phyloP scores from a whole-genome alignment of 1,140 invertebrate species.

The Drusus annulatus region DNA sequence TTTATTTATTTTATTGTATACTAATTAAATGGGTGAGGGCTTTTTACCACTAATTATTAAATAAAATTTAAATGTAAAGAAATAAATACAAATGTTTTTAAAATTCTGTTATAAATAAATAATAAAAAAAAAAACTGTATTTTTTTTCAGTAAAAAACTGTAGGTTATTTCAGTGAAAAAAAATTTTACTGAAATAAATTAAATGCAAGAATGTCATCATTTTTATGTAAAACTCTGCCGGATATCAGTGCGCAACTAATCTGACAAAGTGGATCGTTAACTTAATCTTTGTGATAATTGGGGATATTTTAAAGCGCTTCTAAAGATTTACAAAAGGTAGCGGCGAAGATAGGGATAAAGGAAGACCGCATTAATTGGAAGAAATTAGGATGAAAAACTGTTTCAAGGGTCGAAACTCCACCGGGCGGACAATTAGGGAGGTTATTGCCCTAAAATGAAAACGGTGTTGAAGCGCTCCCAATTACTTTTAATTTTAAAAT shows the following conservation, averaged over 20 bases:
- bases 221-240: background rate
- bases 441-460: constrained; percentile 37
- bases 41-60: no score
- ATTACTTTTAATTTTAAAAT: constrained; percentile 31
- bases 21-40: no score
- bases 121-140: no score
- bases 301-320: constrained; percentile 43
- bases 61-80: no score
- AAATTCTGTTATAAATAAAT: no score
- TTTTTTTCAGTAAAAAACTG: no score
- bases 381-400: constrained; percentile 47
- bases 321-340: constrained; percentile 42
- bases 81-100: no score
- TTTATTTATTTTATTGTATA: no score
- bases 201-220: no score
- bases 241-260: background rate
- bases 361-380: constrained; percentile 44
- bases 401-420: background rate
- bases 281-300: constrained; percentile 41
- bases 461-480: constrained; percentile 14
- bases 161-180: no score
- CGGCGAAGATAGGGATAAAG: constrained; percentile 27
- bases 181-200: no score
- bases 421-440: constrained; percentile 28
- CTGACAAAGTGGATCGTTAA: constrained; percentile 35